These are phyloP conservation scores for Pantelozetes paolii DNA, from an alignment of 2,888 invertebrate genomes.

Conservation along the genomic window DNA sequence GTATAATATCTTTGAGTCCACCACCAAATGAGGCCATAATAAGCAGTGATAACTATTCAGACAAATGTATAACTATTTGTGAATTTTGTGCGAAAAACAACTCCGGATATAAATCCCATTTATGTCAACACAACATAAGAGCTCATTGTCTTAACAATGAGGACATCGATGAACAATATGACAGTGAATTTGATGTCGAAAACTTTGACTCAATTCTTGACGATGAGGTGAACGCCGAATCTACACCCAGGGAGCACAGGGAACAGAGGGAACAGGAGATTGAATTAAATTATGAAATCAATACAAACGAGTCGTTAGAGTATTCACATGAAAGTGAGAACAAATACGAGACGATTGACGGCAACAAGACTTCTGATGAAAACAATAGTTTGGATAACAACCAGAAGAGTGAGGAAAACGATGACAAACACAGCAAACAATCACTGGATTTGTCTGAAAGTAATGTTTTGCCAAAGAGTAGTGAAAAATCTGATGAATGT, in stretches of 20 bases:
- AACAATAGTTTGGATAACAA: background rate
- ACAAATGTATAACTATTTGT: background rate
- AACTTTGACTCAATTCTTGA: constrained; percentile 20
- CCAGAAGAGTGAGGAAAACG: background rate
- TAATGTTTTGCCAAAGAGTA: background rate
- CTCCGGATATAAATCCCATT: background rate
- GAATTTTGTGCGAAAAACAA: constrained; percentile 19
- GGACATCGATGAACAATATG: constrained; percentile 11
- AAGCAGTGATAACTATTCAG: constrained; percentile 7
- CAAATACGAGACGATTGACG: constrained; percentile 7
- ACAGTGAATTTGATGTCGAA: constrained; percentile 8
- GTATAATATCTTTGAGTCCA: constrained; percentile 35
- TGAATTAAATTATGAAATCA: background rate
- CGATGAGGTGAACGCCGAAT: too few species aligned
- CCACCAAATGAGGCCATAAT: constrained; percentile 27
- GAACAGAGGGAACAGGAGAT: background rate
- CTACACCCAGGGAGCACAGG: too few species aligned
- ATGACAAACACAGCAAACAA: background rate
- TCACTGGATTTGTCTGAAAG: background rate
- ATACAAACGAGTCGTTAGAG: constrained; percentile 15
- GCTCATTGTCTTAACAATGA: background rate
- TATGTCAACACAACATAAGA: background rate
- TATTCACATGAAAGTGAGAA: background rate
- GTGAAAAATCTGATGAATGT: background rate
- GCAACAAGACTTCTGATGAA: background rate